These are phyloP conservation scores for Orthonevra nobilis DNA, from an alignment of 2,888 invertebrate species.

Conservation along the genomic window DNA sequence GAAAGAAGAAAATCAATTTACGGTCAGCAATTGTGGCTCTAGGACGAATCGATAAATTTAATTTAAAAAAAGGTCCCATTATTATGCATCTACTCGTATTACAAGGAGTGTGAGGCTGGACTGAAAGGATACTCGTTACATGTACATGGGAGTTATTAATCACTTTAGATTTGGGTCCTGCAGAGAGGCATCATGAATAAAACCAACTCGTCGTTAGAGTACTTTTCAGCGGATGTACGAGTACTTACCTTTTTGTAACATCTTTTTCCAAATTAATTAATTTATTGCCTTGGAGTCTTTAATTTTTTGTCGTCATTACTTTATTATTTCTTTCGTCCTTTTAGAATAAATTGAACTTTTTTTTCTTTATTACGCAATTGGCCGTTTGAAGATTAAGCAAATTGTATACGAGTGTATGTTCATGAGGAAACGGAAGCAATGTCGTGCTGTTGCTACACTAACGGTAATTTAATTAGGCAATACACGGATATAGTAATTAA, in stretches of 20 bases:
- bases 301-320: background rate
- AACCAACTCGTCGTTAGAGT: slow-evolving; percentile 16
- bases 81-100: background rate
- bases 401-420: no score
- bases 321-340: no score
- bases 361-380: no score
- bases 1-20: slow-evolving; percentile 41
- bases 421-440: no score
- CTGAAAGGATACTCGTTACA: no score
- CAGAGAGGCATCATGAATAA: slow-evolving; percentile 20
- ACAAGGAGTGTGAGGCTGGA: no score
- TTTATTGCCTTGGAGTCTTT: slow-evolving; percentile 43
- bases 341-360: no score
- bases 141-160: slow-evolving; percentile 46
- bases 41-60: slow-evolving; percentile 41
- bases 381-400: no score
- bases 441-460: no score
- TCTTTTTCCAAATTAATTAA: slow-evolving; percentile 55
- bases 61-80: slow-evolving; percentile 34
- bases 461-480: no score
- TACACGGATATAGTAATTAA: no score
- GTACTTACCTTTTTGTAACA: slow-evolving; percentile 10
- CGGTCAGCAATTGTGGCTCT: slow-evolving; percentile 33
- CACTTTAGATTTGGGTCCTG: slow-evolving; percentile 27
- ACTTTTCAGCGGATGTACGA: slow-evolving; percentile 21